These are phyloP conservation scores for Ariopsis seemanni DNA, from an alignment of 2,113 vertebrate species.

Conservation along the genomic window DNA sequence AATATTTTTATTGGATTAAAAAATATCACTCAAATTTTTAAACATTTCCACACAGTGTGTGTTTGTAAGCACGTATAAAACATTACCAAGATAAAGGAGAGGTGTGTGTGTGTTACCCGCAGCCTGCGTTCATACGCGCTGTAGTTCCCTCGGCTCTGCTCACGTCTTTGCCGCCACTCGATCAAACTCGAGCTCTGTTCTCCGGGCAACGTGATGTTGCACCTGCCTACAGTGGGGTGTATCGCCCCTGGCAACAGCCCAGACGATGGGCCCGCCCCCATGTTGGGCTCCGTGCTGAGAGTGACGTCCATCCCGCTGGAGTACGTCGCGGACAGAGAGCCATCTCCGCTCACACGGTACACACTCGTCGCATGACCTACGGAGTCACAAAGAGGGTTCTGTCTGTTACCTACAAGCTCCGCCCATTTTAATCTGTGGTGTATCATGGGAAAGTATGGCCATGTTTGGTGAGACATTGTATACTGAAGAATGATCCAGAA, in stretches of 20 bases:
- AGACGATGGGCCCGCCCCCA: constrained; percentile 75
- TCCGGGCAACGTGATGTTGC: constrained; percentile 94
- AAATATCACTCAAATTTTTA: too few species aligned
- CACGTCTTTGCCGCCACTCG: constrained; percentile 95
- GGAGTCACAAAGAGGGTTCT: constrained; percentile 9
- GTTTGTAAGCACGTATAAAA: too few species aligned
- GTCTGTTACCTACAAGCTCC: background rate
- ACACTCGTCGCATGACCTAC: constrained; percentile 90
- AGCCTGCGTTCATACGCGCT: constrained; percentile 92
- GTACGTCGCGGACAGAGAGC: constrained; percentile 89
- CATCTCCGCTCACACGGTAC: constrained; percentile 91
- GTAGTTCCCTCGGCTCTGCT: constrained; percentile 92
- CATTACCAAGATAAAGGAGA: too few species aligned
- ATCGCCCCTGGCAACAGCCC: constrained; percentile 77
- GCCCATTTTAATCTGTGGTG: background rate
- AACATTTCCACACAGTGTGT: too few species aligned
- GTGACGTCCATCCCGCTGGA: constrained; percentile 96
- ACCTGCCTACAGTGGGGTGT: constrained; percentile 90
- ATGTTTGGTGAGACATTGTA: background rate
- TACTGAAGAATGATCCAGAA: background rate
- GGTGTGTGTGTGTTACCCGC: constrained; percentile 76
- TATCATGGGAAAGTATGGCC: background rate
- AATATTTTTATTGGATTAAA: too few species aligned
- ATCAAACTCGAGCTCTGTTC: constrained; percentile 94
- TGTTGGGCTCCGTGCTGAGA: constrained; percentile 90